These are phyloP conservation scores for Zeugodacus cucurbitae DNA, from an alignment of 1,140 invertebrate species.

Conservation along the genomic window DNA sequence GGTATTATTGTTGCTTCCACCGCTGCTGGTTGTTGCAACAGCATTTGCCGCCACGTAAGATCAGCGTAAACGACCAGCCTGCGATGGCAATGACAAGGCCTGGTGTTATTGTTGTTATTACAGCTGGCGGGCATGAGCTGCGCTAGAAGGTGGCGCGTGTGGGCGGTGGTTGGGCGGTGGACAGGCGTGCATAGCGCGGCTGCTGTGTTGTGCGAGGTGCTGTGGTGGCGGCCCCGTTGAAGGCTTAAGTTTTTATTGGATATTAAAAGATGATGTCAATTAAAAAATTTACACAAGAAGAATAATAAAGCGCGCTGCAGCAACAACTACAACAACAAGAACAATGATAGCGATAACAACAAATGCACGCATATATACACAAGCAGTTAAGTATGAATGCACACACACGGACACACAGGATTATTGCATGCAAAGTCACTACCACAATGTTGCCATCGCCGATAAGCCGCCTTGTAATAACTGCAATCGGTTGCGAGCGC, in stretches of 20 bases:
- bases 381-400: neutral
- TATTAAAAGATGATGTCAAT: conserved; percentile 38
- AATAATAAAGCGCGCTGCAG: conserved; percentile 1
- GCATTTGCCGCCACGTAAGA: neutral
- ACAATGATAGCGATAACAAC: no score
- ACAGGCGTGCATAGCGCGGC: conserved; percentile 1
- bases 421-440: neutral
- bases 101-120: conserved; percentile 17
- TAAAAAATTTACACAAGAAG: conserved; percentile 38
- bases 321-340: neutral
- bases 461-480: conserved; percentile 20
- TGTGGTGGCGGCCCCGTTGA: neutral
- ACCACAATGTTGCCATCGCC: conserved; percentile 7
- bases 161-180: no score
- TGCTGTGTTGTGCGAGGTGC: conserved; percentile 21
- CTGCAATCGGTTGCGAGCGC: conserved; percentile 22
- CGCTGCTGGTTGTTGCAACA: neutral
- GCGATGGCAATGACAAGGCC: neutral
- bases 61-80: neutral
- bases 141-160: neutral
- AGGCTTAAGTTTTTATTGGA: conserved; percentile 35
- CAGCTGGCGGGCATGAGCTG: conserved; percentile 1
- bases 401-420: neutral
- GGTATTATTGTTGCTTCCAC: neutral
- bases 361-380: neutral